Base-by-base conservation (phyloP, 2,888 invertebrate genomes). In the Cremastinae sp. region DNA sequence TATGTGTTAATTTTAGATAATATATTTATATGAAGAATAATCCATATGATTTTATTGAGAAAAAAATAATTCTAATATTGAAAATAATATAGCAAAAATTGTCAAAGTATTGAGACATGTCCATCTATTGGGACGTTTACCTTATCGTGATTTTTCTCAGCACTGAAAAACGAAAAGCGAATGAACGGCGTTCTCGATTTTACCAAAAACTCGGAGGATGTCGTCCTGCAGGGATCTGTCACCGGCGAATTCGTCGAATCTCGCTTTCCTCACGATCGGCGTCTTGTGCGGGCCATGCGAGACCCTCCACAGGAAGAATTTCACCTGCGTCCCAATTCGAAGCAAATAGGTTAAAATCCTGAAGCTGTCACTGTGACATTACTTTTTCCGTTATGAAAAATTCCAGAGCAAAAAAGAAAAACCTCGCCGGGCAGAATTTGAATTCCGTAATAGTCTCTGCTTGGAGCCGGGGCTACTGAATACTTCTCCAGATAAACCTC, bases 381-480 rank as follows among this genome's bases (percentile, higher is more conserved):
- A 43, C 28, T 47, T 12, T 51, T 62, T 7, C 59, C 20, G 14
- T 62, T 10, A 12, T 43, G 7, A 9, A 38, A 5, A 18, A 0
- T 4, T 9, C 4, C 0, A 10, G 43, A 64, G n/a, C 7, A 34
- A 14, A 28, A 54, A 54, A 54, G 9, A 16, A 28, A 45, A 68
- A 87, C 89, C 84, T 88, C 80, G 70, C 86, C 78, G 5, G 78
- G 54, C 22, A 82, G 61, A 70, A 88, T 80, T 79, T 80, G 85
- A 5, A 89, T 78, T 14, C 84, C 87, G 80, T 87, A 89, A 66
- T 89, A 89, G 70, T 89, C 89, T 80, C 89, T 84, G 78, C 85
- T 88, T 4, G 87, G 88, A 38, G 85, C 76, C 61, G 88, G 87
- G 68, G 88, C 88, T 36, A 87, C 82, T 28, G 84, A 80, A 84